Conservation (phyloP, 2,113 vertebrate genomes). For the Stictonetta naevosa region DNA sequence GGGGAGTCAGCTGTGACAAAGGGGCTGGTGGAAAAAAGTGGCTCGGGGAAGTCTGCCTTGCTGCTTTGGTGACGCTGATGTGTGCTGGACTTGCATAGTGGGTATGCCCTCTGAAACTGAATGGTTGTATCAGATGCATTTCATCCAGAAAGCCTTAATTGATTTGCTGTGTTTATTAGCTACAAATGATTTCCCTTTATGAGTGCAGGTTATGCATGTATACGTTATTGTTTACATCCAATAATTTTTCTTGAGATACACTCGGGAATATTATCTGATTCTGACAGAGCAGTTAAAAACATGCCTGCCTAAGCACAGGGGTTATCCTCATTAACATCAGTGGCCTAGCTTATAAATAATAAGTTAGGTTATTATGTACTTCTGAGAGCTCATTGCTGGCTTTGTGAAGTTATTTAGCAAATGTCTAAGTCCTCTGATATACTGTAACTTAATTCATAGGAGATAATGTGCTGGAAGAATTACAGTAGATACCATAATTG, state of each 20-base stretch:
- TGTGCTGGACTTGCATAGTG: neutral
- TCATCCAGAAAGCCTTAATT: neutral
- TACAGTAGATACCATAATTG: neutral
- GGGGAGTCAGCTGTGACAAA: neutral
- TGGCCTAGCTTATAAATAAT: neutral
- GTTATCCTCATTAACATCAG: neutral
- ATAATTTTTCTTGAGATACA: neutral
- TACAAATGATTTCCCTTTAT: neutral
- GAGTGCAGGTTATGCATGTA: too few relatives aligned
- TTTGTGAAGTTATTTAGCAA: neutral
- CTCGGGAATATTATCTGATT: fast-evolving
- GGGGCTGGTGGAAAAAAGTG: neutral
- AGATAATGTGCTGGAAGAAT: neutral
- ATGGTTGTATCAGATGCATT: too few relatives aligned
- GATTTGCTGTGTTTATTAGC: neutral
- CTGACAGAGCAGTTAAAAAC: neutral
- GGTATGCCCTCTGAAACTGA: neutral
- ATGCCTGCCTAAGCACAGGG: neutral
- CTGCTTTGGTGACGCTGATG: neutral
- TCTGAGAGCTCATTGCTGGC: neutral
- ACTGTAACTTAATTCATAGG: neutral
- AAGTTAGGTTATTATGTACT: neutral
- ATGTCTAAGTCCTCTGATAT: neutral
- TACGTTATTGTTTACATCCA: neutral
- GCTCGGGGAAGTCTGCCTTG: fast-evolving